phyloP scores from a whole-genome alignment of 2,113 vertebrate species.

The Vicugna pacos region DNA sequence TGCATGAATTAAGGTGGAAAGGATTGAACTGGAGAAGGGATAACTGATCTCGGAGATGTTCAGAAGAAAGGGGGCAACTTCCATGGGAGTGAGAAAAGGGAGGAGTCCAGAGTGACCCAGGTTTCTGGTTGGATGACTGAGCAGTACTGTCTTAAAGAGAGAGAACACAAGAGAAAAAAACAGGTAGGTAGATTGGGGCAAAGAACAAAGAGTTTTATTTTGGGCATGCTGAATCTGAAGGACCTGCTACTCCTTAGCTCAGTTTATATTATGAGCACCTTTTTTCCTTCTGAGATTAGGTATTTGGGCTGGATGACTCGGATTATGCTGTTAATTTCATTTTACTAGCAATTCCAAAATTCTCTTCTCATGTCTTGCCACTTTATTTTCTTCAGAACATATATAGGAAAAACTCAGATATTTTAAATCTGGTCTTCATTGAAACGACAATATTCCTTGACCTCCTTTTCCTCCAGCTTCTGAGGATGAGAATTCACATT shows the following conservation, averaged over 20 bases:
- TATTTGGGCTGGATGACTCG: background rate
- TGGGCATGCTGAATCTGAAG: background rate
- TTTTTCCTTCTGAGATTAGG: background rate
- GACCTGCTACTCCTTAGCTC: background rate
- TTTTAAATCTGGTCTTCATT: background rate
- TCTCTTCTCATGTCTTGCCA: background rate
- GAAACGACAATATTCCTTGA: background rate
- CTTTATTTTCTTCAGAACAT: background rate
- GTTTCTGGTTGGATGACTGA: background rate
- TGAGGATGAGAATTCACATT: background rate
- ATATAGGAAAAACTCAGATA: background rate
- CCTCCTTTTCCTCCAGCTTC: background rate
- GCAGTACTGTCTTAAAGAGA: background rate
- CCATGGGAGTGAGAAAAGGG: background rate
- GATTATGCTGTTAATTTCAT: background rate
- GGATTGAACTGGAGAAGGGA: background rate
- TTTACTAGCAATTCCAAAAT: background rate
- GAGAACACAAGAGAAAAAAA: background rate
- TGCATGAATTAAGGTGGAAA: background rate
- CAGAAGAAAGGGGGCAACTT: background rate
- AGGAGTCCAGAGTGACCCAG: background rate
- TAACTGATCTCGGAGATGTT: background rate
- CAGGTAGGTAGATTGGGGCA: background rate
- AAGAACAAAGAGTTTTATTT: background rate
- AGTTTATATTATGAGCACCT: background rate